Percentiles rank a stretch among this genome's conserved stretches.
phyloP scores from a whole-genome alignment of 2,888 invertebrate species.

The Argyra leucocephala region DNA sequence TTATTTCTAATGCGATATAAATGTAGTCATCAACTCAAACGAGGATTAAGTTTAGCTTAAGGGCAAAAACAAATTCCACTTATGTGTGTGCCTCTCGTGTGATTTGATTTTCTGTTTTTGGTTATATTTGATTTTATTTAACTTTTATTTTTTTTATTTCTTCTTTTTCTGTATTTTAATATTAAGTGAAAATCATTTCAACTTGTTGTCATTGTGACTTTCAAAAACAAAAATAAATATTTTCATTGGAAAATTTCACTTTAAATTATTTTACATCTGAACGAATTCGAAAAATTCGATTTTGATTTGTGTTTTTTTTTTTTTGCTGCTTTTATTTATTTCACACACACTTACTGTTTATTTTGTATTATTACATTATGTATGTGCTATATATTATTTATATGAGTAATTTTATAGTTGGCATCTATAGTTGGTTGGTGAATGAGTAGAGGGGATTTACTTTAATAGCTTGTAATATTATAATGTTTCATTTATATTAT shows the following conservation, averaged over 20 bases:
- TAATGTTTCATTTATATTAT: too few relatives aligned
- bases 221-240: background rate
- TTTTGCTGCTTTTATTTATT: too few relatives aligned
- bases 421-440: too few relatives aligned
- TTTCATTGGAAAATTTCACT: too few relatives aligned
- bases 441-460: background rate
- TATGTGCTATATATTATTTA: too few relatives aligned
- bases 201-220: background rate
- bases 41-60: constrained; percentile 6
- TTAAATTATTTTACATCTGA: too few relatives aligned
- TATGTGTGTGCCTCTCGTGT: background rate
- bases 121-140: too few relatives aligned
- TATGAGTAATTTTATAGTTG: too few relatives aligned
- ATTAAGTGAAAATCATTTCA: background rate
- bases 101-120: background rate
- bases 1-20: background rate
- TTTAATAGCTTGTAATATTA: background rate
- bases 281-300: too few relatives aligned
- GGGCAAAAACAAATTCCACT: background rate
- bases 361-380: too few relatives aligned
- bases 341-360: too few relatives aligned
- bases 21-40: constrained; percentile 9
- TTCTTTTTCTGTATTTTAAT: background rate
- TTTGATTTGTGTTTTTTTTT: too few relatives aligned
- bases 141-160: background rate